A percentile compares a stretch with the other conserved stretches of the same genome.
Conservation (phyloP, 2,797 vertebrate species). For the Taenioides sp. region DNA sequence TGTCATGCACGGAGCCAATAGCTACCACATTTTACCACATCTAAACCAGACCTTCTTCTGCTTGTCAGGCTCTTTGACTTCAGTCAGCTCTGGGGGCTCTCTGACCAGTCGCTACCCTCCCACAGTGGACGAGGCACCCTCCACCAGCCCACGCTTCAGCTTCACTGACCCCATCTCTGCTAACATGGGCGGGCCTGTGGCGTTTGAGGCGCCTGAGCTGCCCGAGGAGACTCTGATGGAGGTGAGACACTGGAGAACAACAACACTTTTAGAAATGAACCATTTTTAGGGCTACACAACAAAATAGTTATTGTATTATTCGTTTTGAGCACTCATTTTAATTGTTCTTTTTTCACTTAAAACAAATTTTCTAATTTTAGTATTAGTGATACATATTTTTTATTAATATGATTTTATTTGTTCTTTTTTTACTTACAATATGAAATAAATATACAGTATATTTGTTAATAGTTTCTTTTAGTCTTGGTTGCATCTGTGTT, state of each 20-base stretch:
- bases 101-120: conserved; percentile 82
- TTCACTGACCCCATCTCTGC: conserved; percentile 82
- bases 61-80: conserved; percentile 85
- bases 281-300: background rate
- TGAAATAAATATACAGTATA: too few relatives aligned
- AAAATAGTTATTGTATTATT: too few relatives aligned
- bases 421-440: too few relatives aligned
- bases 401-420: too few relatives aligned
- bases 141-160: conserved; percentile 83
- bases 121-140: conserved; percentile 83
- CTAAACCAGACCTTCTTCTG: background rate
- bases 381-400: too few relatives aligned
- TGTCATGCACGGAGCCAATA: too few relatives aligned
- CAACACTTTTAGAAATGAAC: background rate
- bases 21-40: background rate
- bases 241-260: conserved; percentile 71
- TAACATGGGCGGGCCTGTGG: conserved; percentile 87
- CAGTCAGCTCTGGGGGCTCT: conserved; percentile 87
- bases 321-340: too few relatives aligned
- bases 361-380: too few relatives aligned
- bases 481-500: too few relatives aligned
- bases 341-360: too few relatives aligned
- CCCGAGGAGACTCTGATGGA: conserved; percentile 99
- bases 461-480: too few relatives aligned
- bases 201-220: conserved; percentile 93